Conservation (phyloP, 2,797 vertebrate genomes). For the Tokudaia muenninki region DNA sequence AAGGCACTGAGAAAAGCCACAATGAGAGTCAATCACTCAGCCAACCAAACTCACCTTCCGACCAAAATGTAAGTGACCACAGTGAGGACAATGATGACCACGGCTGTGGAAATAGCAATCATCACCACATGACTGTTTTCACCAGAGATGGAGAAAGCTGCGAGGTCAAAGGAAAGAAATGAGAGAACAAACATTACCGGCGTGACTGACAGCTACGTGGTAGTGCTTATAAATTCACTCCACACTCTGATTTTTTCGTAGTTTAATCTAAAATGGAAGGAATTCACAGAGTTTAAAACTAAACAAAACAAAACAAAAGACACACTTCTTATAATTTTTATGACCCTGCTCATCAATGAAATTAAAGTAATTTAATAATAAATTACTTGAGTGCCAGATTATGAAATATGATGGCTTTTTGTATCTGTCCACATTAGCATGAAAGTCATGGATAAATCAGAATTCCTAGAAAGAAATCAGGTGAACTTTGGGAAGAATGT, state of each 20-base stretch:
- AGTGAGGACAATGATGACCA: constrained; percentile 96
- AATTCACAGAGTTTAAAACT: constrained; percentile 40
- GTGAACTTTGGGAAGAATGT: background rate
- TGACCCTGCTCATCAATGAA: background rate
- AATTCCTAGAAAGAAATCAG: constrained; percentile 7
- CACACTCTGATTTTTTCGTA: background rate
- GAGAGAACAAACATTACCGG: background rate
- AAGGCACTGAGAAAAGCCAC: background rate
- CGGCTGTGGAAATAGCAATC: constrained; percentile 96
- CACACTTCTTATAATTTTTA: background rate
- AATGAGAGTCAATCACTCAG: constrained; percentile 58
- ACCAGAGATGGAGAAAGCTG: constrained; percentile 98
- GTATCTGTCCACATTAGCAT: background rate
- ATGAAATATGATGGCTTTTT: background rate
- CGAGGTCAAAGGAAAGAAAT: constrained; percentile 77
- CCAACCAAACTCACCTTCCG: constrained; percentile 91
- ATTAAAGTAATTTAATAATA: background rate
- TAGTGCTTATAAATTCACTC: constrained; percentile 32
- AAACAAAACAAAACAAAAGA: constrained; percentile 13
- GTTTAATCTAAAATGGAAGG: background rate
- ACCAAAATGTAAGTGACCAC: constrained; percentile 96
- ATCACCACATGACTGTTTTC: constrained; percentile 98
- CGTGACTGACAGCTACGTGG: background rate
- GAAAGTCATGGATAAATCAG: background rate
- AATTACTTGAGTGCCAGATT: background rate